phyloP scores from a whole-genome alignment of 2,113 vertebrate species.

The Oreocharis arfaki region DNA sequence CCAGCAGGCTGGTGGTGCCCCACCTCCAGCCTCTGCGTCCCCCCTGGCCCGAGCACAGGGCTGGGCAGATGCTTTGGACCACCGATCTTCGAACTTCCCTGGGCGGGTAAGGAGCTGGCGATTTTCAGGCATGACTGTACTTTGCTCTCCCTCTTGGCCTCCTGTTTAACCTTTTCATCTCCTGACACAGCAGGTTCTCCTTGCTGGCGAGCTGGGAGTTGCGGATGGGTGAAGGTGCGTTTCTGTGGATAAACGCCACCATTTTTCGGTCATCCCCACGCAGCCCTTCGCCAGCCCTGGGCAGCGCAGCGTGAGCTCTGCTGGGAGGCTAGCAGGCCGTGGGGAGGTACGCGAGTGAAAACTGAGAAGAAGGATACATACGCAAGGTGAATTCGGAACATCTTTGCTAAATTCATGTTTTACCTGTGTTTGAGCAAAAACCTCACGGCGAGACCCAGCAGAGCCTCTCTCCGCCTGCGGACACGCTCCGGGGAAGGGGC shows the following conservation, averaged over 20 bases:
- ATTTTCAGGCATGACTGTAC: neutral
- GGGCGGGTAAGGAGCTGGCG: fast-evolving
- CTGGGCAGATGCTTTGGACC: neutral
- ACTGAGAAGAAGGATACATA: too few species aligned
- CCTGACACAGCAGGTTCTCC: neutral
- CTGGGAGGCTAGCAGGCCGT: neutral
- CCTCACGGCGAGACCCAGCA: neutral
- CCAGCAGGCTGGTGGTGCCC: neutral
- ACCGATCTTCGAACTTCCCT: neutral
- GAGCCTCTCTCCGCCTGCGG: neutral
- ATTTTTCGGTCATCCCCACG: neutral
- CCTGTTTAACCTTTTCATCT: neutral
- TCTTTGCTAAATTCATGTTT: neutral
- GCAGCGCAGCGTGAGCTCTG: fast-evolving
- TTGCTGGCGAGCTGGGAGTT: neutral
- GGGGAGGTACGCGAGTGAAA: neutral
- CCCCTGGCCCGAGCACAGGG: neutral
- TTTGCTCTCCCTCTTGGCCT: neutral
- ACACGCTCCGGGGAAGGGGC: neutral
- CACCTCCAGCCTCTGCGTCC: fast-evolving
- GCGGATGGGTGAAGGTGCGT: fast-evolving
- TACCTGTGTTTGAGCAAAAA: neutral
- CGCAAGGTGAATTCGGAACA: neutral
- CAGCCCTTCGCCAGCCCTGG: neutral
- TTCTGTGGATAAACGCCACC: neutral